phyloP scores from a whole-genome alignment of 2,888 invertebrate species.

The Rhogogaster chlorosoma region DNA sequence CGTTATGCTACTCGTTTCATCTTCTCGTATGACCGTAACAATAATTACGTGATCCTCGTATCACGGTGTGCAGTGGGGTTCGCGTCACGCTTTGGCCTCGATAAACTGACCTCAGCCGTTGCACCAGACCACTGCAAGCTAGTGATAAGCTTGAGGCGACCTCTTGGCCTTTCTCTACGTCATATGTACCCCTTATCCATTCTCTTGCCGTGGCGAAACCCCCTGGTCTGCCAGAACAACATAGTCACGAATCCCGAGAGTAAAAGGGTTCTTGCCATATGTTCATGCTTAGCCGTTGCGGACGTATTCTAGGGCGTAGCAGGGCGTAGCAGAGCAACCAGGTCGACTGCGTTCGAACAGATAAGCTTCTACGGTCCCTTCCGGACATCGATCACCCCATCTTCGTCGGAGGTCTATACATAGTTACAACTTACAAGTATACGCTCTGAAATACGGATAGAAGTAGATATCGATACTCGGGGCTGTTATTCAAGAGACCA shows the following conservation, averaged over 20 bases:
- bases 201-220: neutral
- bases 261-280: conserved; percentile 45
- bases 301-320: neutral
- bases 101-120: conserved; percentile 65
- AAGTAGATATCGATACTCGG: conserved; percentile 1
- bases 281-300: neutral
- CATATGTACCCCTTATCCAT: neutral
- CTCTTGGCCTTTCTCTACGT: conserved; percentile 15
- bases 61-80: neutral
- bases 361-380: conserved; percentile 51
- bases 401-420: conserved; percentile 20
- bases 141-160: conserved; percentile 66
- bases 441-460: conserved; percentile 7
- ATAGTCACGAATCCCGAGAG: conserved; percentile 6
- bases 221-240: conserved; percentile 13
- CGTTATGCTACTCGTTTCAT: neutral
- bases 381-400: conserved; percentile 52
- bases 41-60: neutral
- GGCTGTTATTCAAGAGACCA: conserved; percentile 5
- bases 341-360: conserved; percentile 52
- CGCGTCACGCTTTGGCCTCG: conserved; percentile 61
- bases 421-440: neutral
- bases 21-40: neutral
- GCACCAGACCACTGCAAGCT: conserved; percentile 66
- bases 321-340: conserved; percentile 39